Base-by-base conservation (phyloP, 2,797 vertebrate species). In the Pangasius krempfi region DNA sequence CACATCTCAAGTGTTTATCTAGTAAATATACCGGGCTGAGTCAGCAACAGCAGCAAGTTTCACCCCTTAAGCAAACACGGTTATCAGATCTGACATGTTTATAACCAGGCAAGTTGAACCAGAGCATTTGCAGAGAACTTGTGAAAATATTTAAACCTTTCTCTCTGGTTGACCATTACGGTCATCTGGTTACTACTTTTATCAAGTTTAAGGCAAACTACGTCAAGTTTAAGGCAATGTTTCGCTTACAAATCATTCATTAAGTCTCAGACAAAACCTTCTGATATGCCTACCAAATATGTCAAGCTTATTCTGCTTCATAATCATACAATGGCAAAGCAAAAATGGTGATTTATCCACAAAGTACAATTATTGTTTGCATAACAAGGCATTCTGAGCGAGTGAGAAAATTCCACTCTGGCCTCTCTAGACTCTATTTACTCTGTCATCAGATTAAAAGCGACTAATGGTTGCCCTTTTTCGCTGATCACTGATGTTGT, bases 1-100 rank as follows among this genome's bases (percentile, higher is more conserved):
- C 88, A 87, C 47, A 62, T 81, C 85, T 68, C 18, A 68, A 84
- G 85, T 87, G 85, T 80, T 89, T 89, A 80, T 89, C 88, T 80
- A 64, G 47, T 66, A 89, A 79, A 60, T 80, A 47, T 68, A 70
- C 18, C 68, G 54, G 85, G 50, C 85, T 83, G 88, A 89, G 88
- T 87, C 88, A 84, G 85, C 68, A 68, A 68, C 85, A 68, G 80
- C 58, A 25, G 88, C 70, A 30, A 62, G 78, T 86, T 76, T 89
- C 79, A 56, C 79, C 85, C 70, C 37, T 89, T 78, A 75, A 84
- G 60, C 88, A 86, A 56, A 89, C 70, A 78, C 66, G 0, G 10
- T 78, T 87, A 86, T 76, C 85, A 87, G 85, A 84, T 44, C 60
- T 9, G 79, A 64, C 70, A 6, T 44, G 27, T 52, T 73, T 66